phyloP scores from a whole-genome alignment of 2,113 vertebrate species.

The Xyliphius kryptos region DNA sequence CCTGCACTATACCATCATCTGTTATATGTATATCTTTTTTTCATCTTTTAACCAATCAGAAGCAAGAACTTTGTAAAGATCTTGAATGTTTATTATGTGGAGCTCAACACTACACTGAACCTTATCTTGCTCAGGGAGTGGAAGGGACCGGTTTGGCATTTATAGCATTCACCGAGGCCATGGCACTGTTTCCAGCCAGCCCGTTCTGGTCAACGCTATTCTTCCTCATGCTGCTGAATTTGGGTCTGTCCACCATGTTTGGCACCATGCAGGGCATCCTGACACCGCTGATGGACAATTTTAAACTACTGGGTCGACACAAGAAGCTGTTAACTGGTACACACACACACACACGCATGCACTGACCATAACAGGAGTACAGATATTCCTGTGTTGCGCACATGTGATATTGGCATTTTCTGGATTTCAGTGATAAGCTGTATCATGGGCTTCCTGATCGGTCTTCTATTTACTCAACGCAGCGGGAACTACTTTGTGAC shows the following conservation, averaged over 20 bases:
- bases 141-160: slow-evolving; percentile 96
- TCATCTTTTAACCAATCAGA: no score
- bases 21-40: no score
- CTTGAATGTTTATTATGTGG: no score
- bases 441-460: slow-evolving; percentile 82
- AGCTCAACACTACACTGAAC: no score
- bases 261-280: slow-evolving; percentile 98
- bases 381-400: no score
- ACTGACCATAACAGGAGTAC: no score
- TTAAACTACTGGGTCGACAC: slow-evolving; percentile 71
- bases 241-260: slow-evolving; percentile 96
- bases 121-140: slow-evolving; percentile 71
- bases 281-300: slow-evolving; percentile 93
- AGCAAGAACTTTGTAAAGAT: background rate
- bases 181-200: slow-evolving; percentile 91
- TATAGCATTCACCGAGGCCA: slow-evolving; percentile 96
- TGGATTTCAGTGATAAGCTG: slow-evolving; percentile 76
- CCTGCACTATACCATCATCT: no score
- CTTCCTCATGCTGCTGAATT: slow-evolving; percentile 97
- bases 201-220: slow-evolving; percentile 97
- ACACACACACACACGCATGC: background rate
- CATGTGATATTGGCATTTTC: no score
- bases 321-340: slow-evolving; percentile 61
- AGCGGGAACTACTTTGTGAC: slow-evolving; percentile 98
- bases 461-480: slow-evolving; percentile 91